Evolutionary conservation across 2,113 vertebrate species (phyloP).

Genomic region (Pardalotus punctatus): DNA sequence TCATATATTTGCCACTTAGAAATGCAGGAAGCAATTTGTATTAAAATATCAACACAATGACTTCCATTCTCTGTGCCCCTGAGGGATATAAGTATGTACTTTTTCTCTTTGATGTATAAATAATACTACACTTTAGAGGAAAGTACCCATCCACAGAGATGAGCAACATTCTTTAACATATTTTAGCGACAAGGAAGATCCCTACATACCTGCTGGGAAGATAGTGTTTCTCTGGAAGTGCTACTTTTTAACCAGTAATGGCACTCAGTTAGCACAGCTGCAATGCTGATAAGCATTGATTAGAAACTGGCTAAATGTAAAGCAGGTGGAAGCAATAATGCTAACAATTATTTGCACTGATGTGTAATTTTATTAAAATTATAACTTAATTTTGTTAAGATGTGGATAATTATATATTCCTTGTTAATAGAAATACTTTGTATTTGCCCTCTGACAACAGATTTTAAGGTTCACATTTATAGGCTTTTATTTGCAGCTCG

Average conservation of each 20-base stretch:
- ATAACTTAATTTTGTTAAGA: background rate
- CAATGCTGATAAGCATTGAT: background rate
- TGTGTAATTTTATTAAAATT: background rate
- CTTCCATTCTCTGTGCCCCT: slow-evolving; percentile 13
- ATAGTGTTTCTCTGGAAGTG: background rate
- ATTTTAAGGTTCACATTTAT: background rate
- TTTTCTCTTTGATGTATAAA: slow-evolving; percentile 29
- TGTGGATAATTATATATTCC: background rate
- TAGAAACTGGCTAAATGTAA: background rate
- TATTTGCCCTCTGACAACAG: background rate
- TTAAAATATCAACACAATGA: slow-evolving; percentile 35
- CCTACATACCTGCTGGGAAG: background rate
- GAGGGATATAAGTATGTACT: background rate
- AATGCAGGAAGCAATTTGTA: slow-evolving; percentile 43
- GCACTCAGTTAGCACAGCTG: background rate
- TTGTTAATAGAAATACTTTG: background rate
- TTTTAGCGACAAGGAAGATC: background rate
- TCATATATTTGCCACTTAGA: slow-evolving; percentile 36
- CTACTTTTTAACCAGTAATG: background rate
- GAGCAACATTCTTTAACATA: background rate
- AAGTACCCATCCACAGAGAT: background rate
- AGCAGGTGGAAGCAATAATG: background rate
- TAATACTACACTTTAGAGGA: background rate
- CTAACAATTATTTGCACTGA: background rate
- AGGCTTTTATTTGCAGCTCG: background rate